Conservation (phyloP, 2,888 invertebrate genomes). For the Leptinotarsa tumamoca region DNA sequence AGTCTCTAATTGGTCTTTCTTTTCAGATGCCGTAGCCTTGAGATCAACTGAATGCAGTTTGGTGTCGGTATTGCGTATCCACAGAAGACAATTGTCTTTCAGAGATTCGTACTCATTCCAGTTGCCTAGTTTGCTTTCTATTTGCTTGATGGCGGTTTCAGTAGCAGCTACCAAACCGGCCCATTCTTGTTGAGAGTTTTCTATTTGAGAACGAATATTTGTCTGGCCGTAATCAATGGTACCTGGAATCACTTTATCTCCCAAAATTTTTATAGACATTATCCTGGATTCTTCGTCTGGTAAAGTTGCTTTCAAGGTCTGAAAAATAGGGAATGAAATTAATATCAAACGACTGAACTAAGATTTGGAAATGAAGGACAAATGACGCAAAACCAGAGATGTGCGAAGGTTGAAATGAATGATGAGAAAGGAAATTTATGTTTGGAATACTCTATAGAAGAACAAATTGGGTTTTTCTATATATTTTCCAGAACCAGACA, state of each 20-base stretch:
- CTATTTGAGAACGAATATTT: constrained; percentile 88
- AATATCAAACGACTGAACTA: constrained; percentile 50
- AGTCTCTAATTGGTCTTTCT: constrained; percentile 85
- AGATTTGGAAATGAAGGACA: constrained; percentile 32
- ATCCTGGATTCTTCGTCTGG: constrained; percentile 90
- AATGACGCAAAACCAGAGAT: constrained; percentile 18
- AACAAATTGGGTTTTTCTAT: too few species aligned
- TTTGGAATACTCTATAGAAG: too few species aligned
- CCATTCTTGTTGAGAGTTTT: constrained; percentile 91
- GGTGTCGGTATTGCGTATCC: constrained; percentile 90
- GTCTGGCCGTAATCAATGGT: constrained; percentile 86
- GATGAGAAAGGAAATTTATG: too few species aligned
- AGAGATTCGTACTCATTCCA: constrained; percentile 93
- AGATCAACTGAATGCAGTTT: constrained; percentile 89
- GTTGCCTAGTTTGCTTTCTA: constrained; percentile 87
- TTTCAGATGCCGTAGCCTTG: constrained; percentile 84
- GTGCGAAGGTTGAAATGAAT: too few species aligned
- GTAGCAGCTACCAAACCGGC: constrained; percentile 83
- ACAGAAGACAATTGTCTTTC: constrained; percentile 85
- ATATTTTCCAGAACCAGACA: too few species aligned
- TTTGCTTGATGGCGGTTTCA: constrained; percentile 80
- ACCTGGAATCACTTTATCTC: constrained; percentile 90
- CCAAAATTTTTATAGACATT: constrained; percentile 82
- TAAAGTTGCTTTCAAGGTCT: constrained; percentile 80
- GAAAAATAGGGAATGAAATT: constrained; percentile 15